phyloP scores from a whole-genome alignment of 92 coral and sea anemone species.

The Phenganax stokvisi region DNA sequence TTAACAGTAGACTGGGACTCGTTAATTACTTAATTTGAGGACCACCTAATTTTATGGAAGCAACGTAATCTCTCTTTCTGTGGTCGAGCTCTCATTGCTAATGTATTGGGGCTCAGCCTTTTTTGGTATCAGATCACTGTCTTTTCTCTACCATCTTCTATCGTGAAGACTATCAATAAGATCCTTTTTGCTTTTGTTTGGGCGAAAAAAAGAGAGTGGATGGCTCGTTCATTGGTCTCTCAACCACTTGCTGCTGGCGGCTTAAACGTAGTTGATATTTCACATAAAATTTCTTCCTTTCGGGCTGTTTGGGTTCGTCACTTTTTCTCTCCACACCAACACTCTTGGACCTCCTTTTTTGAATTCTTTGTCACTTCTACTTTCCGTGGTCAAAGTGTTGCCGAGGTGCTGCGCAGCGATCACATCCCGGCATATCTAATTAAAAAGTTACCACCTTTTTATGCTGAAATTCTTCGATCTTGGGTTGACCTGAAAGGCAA shows the following conservation, averaged over 20 bases:
- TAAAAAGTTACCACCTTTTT: conserved; percentile 16
- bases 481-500: conserved; percentile 17
- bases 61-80: conserved; percentile 2
- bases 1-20: conserved; percentile 19
- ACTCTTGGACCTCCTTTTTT: background rate
- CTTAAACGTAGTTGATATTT: background rate
- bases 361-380: background rate
- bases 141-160: conserved; percentile 15
- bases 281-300: background rate
- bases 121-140: conserved; percentile 48
- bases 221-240: background rate
- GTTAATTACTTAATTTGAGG: background rate
- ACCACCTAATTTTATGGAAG: conserved; percentile 14
- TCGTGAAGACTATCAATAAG: background rate
- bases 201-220: background rate
- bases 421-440: background rate
- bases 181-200: conserved; percentile 36
- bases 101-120: conserved; percentile 27
- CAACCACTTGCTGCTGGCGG: conserved; percentile 5
- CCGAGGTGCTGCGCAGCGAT: background rate
- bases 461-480: background rate
- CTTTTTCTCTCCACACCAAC: background rate
- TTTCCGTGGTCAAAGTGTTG: background rate
- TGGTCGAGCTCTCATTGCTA: conserved; percentile 10
- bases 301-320: background rate